phyloP scores from a whole-genome alignment of 92 coral and sea anemone genomes.

The Porites evermanni region DNA sequence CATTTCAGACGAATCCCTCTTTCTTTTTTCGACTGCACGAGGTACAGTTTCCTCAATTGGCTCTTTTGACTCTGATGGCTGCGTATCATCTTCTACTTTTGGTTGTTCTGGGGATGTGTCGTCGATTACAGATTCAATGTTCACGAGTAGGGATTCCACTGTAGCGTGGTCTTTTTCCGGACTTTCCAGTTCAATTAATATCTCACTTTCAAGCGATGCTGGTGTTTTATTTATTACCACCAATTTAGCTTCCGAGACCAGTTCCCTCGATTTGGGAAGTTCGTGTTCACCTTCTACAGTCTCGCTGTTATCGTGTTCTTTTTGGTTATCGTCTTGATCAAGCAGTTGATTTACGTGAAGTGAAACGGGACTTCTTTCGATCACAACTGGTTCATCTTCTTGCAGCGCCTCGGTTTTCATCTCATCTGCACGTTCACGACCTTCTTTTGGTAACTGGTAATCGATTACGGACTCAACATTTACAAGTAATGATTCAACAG shows the following conservation, averaged over 20 bases:
- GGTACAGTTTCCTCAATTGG: not conserved
- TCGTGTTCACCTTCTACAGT: not conserved
- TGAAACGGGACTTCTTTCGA: slow-evolving; percentile 19
- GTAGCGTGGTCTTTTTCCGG: slow-evolving; percentile 10
- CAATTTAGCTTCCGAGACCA: slow-evolving; percentile 13
- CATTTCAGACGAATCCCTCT: not conserved
- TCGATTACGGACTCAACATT: slow-evolving; percentile 15
- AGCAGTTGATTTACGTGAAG: not conserved
- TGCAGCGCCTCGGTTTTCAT: not conserved
- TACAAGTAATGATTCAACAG: slow-evolving; percentile 10
- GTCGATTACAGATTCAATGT: slow-evolving; percentile 22
- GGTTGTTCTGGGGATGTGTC: not conserved
- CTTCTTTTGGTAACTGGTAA: not conserved
- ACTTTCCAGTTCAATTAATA: not conserved
- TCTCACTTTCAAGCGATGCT: not conserved
- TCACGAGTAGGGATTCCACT: slow-evolving; percentile 16
- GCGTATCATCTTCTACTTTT: not conserved
- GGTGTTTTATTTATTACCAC: slow-evolving; percentile 8
- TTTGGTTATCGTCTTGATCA: not conserved
- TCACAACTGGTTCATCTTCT: not conserved
- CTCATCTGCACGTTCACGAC: not conserved
- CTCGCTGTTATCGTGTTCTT: not conserved
- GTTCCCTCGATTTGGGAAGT: not conserved
- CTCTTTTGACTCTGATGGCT: not conserved
- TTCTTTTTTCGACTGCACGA: not conserved